phyloP scores from a whole-genome alignment of 2,888 invertebrate genomes.

The Caenorhabditis macrosperma region DNA sequence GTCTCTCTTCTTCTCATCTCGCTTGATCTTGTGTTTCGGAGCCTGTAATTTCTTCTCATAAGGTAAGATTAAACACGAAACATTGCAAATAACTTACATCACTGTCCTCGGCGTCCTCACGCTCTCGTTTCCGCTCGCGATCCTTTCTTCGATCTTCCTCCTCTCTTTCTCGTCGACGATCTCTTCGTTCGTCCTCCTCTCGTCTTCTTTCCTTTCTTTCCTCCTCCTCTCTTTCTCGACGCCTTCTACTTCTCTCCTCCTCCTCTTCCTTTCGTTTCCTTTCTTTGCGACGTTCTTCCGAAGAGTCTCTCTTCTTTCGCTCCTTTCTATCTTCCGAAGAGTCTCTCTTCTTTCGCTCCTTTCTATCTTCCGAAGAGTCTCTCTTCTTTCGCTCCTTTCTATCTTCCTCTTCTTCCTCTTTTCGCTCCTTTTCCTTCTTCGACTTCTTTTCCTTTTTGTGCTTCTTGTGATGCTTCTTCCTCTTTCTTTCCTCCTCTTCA shows the following conservation, averaged over 20 bases:
- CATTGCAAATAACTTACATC: conserved; percentile 22
- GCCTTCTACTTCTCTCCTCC: background rate
- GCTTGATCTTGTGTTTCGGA: conserved; percentile 27
- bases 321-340: conserved; percentile 68
- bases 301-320: conserved; percentile 66
- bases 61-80: too few species aligned
- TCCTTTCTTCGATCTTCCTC: conserved; percentile 15
- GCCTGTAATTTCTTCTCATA: conserved; percentile 21
- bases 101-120: conserved; percentile 27
- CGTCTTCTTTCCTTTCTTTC: conserved; percentile 6
- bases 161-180: background rate
- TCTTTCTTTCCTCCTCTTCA: conserved; percentile 14
- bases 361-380: background rate
- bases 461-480: conserved; percentile 38
- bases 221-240: conserved; percentile 12
- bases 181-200: conserved; percentile 4
- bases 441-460: conserved; percentile 46
- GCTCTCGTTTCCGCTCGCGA: conserved; percentile 18
- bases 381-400: conserved; percentile 15
- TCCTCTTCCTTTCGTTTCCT: too few species aligned
- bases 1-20: conserved; percentile 15
- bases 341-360: conserved; percentile 11
- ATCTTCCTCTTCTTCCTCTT: conserved; percentile 4
- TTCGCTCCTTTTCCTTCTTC: conserved; percentile 18
- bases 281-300: conserved; percentile 38